These are phyloP conservation scores for Drosophila ambigua DNA, from an alignment of 1,140 invertebrate genomes.

Conservation along the genomic window DNA sequence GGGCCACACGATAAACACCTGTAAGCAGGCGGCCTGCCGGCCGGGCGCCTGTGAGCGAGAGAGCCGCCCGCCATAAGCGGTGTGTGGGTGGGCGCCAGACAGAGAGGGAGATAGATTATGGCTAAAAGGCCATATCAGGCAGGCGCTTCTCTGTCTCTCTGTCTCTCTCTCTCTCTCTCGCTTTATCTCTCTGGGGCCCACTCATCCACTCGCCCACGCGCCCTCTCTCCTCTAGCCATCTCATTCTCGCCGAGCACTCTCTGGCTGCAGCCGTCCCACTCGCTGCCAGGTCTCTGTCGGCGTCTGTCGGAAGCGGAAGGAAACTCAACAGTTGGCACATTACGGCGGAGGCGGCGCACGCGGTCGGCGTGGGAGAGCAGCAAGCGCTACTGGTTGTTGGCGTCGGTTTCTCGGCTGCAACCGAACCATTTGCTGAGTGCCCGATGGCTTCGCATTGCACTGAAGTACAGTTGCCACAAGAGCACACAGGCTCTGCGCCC, in stretches of 20 bases:
- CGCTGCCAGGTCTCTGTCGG: background rate
- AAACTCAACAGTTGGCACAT: constrained; percentile 82
- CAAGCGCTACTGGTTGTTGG: constrained; percentile 54
- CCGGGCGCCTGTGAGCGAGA: constrained; percentile 8
- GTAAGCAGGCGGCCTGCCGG: constrained; percentile 67
- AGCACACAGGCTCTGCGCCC: background rate
- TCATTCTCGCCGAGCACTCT: background rate
- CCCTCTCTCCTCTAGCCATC: background rate
- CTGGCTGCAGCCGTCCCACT: background rate
- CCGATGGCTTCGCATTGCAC: constrained; percentile 19
- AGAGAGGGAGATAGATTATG: constrained; percentile 7
- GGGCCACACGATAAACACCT: constrained; percentile 59
- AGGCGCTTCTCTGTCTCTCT: constrained; percentile 4
- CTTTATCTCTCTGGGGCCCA: background rate
- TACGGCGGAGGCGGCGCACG: constrained; percentile 13
- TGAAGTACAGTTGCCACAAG: constrained; percentile 4
- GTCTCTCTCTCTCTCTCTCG: constrained; percentile 4
- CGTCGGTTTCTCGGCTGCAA: constrained; percentile 28
- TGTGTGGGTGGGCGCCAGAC: background rate
- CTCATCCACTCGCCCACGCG: background rate
- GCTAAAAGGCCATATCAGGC: constrained; percentile 32
- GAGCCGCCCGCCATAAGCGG: constrained; percentile 3
- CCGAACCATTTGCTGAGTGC: constrained; percentile 47
- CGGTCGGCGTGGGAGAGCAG: background rate
- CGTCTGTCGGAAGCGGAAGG: constrained; percentile 63